These are phyloP conservation scores for Pitta sordida DNA, from an alignment of 2,113 vertebrate species.

Conservation along the genomic window DNA sequence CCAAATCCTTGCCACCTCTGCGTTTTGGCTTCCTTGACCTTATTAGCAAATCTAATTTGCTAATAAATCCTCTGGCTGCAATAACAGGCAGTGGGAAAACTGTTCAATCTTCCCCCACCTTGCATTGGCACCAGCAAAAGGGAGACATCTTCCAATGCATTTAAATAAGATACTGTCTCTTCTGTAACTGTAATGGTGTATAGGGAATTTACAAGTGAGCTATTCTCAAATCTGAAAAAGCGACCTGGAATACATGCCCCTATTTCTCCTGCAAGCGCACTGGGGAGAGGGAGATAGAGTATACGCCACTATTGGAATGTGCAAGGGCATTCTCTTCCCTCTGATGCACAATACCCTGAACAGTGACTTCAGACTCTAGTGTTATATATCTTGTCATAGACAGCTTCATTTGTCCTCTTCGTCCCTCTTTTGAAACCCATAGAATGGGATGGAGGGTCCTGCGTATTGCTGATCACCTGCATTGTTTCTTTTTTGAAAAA, in stretches of 20 bases:
- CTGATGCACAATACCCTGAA: not conserved
- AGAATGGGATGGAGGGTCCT: not conserved
- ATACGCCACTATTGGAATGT: not conserved
- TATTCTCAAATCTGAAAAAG: not conserved
- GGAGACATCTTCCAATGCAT: not conserved
- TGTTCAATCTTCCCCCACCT: not conserved
- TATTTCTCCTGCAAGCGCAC: not conserved
- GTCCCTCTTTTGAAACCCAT: not conserved
- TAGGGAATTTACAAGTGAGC: not conserved
- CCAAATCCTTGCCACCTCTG: not conserved
- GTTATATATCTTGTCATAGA: not conserved
- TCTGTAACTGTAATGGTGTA: not conserved
- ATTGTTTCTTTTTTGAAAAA: not conserved
- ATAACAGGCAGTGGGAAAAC: not conserved
- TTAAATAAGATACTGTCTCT: not conserved
- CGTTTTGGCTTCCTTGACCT: not conserved
- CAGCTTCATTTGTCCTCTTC: not conserved
- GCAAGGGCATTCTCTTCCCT: not conserved
- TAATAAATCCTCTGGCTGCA: constrained; percentile 13
- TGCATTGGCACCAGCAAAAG: not conserved
- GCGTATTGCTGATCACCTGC: not conserved
- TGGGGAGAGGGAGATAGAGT: not conserved
- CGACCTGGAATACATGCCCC: not conserved
- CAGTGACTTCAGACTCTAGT: not conserved
- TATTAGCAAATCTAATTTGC: constrained; percentile 31